These are phyloP conservation scores for Zenarchopterus dispar DNA, from an alignment of 2,797 vertebrate species.

Conservation along the genomic window DNA sequence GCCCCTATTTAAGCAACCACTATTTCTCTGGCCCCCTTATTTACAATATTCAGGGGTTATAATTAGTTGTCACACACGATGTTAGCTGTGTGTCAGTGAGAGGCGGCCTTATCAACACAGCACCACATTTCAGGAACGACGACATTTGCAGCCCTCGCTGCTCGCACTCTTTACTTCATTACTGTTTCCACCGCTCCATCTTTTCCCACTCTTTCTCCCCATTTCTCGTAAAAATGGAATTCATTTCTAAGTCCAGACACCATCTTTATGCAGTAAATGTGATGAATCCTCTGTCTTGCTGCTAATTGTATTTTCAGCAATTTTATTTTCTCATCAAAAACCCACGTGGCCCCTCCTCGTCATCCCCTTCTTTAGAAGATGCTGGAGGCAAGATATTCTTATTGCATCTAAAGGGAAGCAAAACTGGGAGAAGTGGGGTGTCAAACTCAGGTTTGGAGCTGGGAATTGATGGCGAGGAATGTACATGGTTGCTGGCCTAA, in stretches of 20 bases:
- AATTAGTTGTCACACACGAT: slow-evolving; percentile 75
- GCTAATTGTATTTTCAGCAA: slow-evolving; percentile 64
- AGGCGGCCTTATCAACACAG: slow-evolving; percentile 67
- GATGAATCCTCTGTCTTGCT: slow-evolving; percentile 50
- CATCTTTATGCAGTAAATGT: slow-evolving; percentile 48
- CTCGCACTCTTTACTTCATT: slow-evolving; percentile 54
- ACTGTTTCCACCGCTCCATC: slow-evolving; percentile 42
- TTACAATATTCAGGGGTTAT: slow-evolving; percentile 72
- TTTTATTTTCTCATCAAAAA: slow-evolving; percentile 71
- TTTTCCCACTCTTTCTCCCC: not conserved
- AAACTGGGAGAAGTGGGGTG: slow-evolving; percentile 52
- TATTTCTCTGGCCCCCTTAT: slow-evolving; percentile 51
- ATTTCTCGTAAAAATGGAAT: slow-evolving; percentile 55
- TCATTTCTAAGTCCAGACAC: slow-evolving; percentile 39
- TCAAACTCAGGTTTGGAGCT: slow-evolving; percentile 23
- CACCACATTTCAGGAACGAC: slow-evolving; percentile 52
- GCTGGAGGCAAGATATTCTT: slow-evolving; percentile 45
- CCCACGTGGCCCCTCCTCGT: slow-evolving; percentile 18
- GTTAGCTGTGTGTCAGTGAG: slow-evolving; percentile 62
- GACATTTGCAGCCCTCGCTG: slow-evolving; percentile 27
- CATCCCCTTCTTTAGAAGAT: slow-evolving; percentile 19
- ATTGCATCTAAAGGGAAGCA: slow-evolving; percentile 34
- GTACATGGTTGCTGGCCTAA: slow-evolving; percentile 35
- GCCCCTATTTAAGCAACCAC: slow-evolving; percentile 56
- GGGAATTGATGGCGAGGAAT: slow-evolving; percentile 38